Percentiles rank a stretch among this genome's conserved stretches.
Conservation (phyloP, 2,113 vertebrate genomes). For the western clawed frog (Xenopus tropicalis) region DNA sequence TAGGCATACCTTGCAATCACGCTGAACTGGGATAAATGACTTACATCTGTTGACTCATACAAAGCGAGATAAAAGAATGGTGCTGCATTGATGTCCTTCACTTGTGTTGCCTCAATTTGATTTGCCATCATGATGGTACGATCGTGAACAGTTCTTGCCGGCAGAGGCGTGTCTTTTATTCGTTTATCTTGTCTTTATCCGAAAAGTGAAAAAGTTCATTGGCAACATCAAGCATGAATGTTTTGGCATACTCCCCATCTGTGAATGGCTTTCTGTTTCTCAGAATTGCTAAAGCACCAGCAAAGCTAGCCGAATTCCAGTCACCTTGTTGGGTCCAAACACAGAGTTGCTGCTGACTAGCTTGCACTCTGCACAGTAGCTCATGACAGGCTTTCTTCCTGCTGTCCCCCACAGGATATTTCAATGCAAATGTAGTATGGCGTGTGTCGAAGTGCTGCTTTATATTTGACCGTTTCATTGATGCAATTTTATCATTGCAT, state of each 20-base stretch:
- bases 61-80: slow-evolving; percentile 46
- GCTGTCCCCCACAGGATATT: slow-evolving; percentile 43
- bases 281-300: slow-evolving; percentile 45
- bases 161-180: not conserved
- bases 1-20: too few species aligned
- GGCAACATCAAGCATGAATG: too few species aligned
- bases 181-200: too few species aligned
- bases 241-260: slow-evolving; percentile 1
- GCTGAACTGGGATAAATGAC: too few species aligned
- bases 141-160: slow-evolving; percentile 45
- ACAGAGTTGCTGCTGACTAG: slow-evolving; percentile 47
- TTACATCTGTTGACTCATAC: slow-evolving; percentile 48
- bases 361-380: slow-evolving; percentile 41
- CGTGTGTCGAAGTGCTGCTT: not conserved
- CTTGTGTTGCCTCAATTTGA: slow-evolving; percentile 47
- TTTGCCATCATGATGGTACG: slow-evolving; percentile 46
- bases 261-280: slow-evolving; percentile 48
- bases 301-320: slow-evolving; percentile 43
- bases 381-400: slow-evolving; percentile 47
- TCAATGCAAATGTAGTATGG: slow-evolving; percentile 34
- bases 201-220: too few species aligned
- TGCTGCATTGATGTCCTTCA: slow-evolving; percentile 46
- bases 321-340: slow-evolving; percentile 34
- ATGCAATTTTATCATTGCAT: slow-evolving; percentile 31
- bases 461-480: slow-evolving; percentile 21